Conservation (phyloP, 2,888 invertebrate genomes). For the Cataglyphis rosenhaueri region DNA sequence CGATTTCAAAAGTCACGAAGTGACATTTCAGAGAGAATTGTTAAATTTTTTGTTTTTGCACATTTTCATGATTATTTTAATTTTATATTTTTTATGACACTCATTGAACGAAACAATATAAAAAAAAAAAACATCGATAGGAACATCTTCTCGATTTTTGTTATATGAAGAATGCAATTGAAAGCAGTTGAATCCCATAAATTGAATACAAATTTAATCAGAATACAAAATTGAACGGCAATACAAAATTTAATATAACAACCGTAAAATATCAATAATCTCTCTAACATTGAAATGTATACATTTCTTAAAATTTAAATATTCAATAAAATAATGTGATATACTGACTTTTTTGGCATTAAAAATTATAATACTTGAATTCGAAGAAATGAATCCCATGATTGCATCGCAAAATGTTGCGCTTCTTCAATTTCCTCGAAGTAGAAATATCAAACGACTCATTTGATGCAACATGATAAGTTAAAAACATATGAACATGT, state of each 20-base stretch:
- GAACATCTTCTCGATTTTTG: not conserved
- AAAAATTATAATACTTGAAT: not conserved
- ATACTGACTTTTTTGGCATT: not conserved
- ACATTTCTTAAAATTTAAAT: not conserved
- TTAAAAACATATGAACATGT: constrained; percentile 11
- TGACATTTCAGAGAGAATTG: not conserved
- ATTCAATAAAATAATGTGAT: not conserved
- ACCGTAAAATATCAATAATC: not conserved
- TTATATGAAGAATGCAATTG: not conserved
- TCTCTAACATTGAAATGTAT: not conserved
- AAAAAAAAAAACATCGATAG: not conserved
- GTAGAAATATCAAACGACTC: constrained; percentile 16
- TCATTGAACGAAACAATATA: not conserved
- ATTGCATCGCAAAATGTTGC: not conserved
- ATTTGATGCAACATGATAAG: not conserved
- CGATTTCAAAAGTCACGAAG: not conserved
- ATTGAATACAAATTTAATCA: not conserved
- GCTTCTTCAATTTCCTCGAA: not conserved
- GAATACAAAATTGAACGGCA: not conserved
- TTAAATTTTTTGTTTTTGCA: not conserved
- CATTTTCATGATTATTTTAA: not conserved
- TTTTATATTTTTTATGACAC: not conserved
- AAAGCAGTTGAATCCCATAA: not conserved
- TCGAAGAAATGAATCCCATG: not conserved
- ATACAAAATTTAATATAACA: not conserved